These are phyloP conservation scores for Heteromormyrus szaboi DNA, from an alignment of 2,797 vertebrate species.

Conservation along the genomic window DNA sequence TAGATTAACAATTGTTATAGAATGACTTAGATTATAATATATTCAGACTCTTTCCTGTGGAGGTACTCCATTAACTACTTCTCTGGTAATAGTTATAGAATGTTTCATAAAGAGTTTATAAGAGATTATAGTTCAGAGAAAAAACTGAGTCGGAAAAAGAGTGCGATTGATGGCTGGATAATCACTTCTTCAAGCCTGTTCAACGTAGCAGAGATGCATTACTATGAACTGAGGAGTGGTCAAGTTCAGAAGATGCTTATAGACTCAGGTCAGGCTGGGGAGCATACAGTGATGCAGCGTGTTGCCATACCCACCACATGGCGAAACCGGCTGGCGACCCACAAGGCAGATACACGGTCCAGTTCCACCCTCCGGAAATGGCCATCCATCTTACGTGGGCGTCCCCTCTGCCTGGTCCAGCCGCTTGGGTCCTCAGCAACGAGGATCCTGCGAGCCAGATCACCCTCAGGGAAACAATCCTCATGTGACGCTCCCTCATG, in stretches of 20 bases:
- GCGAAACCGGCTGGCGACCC: background rate
- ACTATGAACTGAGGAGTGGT: background rate
- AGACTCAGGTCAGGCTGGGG: background rate
- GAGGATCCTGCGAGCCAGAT: background rate
- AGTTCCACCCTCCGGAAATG: background rate
- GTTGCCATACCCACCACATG: background rate
- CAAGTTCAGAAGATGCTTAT: background rate
- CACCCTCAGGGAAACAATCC: background rate
- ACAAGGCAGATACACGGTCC: background rate
- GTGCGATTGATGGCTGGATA: background rate
- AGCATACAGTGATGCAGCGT: background rate
- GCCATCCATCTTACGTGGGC: background rate
- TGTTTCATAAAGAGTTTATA: background rate
- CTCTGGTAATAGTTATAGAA: background rate
- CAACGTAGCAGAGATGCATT: background rate
- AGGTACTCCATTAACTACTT: background rate
- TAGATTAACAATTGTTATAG: background rate
- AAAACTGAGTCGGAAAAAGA: background rate
- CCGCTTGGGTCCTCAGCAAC: background rate
- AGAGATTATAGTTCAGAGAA: background rate
- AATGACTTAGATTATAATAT: background rate
- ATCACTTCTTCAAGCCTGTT: background rate
- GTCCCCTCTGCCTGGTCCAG: background rate
- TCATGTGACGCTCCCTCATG: too few relatives aligned
- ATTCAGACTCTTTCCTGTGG: background rate